These are phyloP conservation scores for Zaprionus lineosus DNA, from an alignment of 2,888 invertebrate species.

Conservation along the genomic window DNA sequence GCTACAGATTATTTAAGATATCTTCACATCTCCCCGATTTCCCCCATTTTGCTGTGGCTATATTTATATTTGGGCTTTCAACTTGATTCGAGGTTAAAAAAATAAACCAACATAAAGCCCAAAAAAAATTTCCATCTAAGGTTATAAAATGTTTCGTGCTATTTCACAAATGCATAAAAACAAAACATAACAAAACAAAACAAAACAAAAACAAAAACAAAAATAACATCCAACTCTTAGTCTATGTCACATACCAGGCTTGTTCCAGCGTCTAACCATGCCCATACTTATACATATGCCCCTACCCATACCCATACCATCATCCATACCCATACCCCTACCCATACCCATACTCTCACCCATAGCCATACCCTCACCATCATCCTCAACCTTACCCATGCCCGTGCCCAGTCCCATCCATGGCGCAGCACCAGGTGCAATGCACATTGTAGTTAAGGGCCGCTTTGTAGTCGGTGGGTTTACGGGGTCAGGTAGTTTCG, in stretches of 20 bases:
- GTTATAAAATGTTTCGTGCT: slow-evolving; percentile 70
- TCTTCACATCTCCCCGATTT: slow-evolving; percentile 26
- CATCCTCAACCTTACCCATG: slow-evolving; percentile 1
- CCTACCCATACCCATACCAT: no score
- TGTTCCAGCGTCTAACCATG: not conserved
- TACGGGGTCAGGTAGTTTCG: slow-evolving; percentile 67
- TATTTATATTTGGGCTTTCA: slow-evolving; percentile 41
- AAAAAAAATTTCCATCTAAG: slow-evolving; percentile 71
- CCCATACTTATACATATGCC: slow-evolving; percentile 10
- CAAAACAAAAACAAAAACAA: slow-evolving; percentile 6
- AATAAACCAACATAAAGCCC: slow-evolving; percentile 62
- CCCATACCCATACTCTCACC: slow-evolving; percentile 18
- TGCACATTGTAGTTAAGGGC: slow-evolving; percentile 41
- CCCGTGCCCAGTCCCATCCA: slow-evolving; percentile 26
- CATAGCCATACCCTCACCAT: no score
- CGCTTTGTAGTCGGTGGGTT: slow-evolving; percentile 43
- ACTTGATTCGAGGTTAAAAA: slow-evolving; percentile 64
- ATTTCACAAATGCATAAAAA: slow-evolving; percentile 74
- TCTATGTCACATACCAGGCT: slow-evolving; percentile 20
- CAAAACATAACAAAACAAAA: no score
- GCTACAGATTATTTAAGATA: slow-evolving; percentile 60
- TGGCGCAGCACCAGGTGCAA: slow-evolving; percentile 65
- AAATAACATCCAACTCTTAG: slow-evolving; percentile 19
- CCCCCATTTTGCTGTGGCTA: slow-evolving; percentile 1
- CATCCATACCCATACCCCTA: not conserved